Base-by-base conservation (phyloP, 2,888 invertebrate genomes). In the Sussaba pulchella region DNA sequence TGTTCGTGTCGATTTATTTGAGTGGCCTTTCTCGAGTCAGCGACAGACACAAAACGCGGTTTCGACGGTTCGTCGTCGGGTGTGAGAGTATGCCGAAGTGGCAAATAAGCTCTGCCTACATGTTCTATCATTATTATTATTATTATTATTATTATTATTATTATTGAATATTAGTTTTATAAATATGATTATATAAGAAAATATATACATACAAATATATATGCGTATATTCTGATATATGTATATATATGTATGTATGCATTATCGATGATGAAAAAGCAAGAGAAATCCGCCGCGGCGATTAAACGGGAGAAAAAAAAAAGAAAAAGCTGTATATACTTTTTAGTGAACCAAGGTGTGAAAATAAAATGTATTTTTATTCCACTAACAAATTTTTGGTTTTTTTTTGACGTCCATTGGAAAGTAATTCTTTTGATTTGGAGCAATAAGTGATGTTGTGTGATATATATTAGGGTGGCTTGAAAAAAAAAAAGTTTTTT, bases 281-380 rank as follows among this genome's bases (percentile, higher is more conserved):
- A 72, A 63, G 21, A 47, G 21, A 47, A 54, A 63, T 76, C 63
- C 54, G 17, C 21, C 19, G 52, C 61, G 71, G 54, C 45, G 72
- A 80, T 79, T 75, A 70, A 75, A 75, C 36, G 67, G 75, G 45
- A 67, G 36, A 57, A 47, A 50, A 21, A 9, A 31, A 26, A n/a
- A 14, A 36, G 70, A 73, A 83, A 78, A 91, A 89, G 89, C 89
- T 92, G 92, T 92, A 91, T 89, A 92, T 92, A 92, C 86, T 92
- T 92, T 91, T 88, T 91, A 92, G 91, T 86, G 87, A 91, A 89
- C 87, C 89, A 90, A 91, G 88, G 90, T 92, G 91, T 92, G 91
- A 91, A 92, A 92, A 92, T 91, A 92, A 92, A 92, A 88, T 89
- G 92, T 92, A 92, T 92, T 92, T 92, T 92, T 92, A 92, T 92